Evolutionary conservation across 2,888 invertebrate genomes (phyloP), one percentile per base, ranked within the genome.

Genomic region (Orthosia cruda): DNA sequence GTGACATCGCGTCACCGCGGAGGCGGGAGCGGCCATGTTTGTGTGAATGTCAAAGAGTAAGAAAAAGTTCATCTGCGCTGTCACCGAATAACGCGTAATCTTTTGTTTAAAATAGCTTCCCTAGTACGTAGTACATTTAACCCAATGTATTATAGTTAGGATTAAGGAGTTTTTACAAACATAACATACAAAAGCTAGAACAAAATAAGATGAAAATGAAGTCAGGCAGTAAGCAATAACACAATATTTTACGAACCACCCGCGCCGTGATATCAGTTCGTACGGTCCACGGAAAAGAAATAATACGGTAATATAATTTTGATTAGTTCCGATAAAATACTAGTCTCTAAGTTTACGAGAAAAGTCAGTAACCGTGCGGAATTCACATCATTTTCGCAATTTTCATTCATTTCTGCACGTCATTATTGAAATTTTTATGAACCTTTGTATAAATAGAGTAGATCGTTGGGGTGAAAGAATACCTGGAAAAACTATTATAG

Each of bases 241-340:
- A 70, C 68, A 75, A 88, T 86, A 87, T 86, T 90, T 87, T 89
- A 90, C 89, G 87, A 77, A 81, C 83, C 62, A 81, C 85, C 89
- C 87, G 90, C 87, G 71, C 71, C 55, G 20, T 62, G 18, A 91
- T 93, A 93, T 92, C 86, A 86, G 88, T 89, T 89, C 88, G 81
- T 86, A 91, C 89, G 90, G 88, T 89, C 82, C 82, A 82, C 83
- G 86, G 81, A 69, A 83, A 73, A 84, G 80, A 87, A 91, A 92
- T 91, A 91, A 91, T 90, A 89, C 86, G 88, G 89, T 86, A 86
- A 81, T 90, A 90, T 91, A 91, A 91, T 89, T 91, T 91, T 91
- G 91, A 92, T 92, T 91, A 90, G 88, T 90, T 88, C 84, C 89
- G 89, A 92, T 91, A 91, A 91, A 86, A 79, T 79, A 80, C 78